Percentiles rank a stretch among this genome's conserved stretches.
phyloP scores from a whole-genome alignment of 2,888 invertebrate species.

The Xestoiulus laeticollis region DNA sequence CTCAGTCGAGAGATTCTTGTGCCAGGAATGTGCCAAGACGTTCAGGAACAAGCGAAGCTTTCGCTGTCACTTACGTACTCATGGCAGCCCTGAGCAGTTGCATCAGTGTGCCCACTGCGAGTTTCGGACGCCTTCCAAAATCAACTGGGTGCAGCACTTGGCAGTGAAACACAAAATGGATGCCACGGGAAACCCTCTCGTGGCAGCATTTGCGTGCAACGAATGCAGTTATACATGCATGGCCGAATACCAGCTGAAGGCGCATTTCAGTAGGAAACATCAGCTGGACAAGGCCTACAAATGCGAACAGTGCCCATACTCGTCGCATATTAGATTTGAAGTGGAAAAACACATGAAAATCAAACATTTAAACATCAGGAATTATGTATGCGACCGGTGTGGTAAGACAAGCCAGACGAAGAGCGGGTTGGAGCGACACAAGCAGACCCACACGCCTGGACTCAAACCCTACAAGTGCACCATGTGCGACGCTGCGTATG shows the following conservation, averaged over 20 bases:
- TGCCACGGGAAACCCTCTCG: not conserved
- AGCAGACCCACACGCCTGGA: conserved; percentile 58
- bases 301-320: conserved; percentile 58
- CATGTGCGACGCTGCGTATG: conserved; percentile 59
- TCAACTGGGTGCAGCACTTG: conserved; percentile 39
- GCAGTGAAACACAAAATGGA: conserved; percentile 43
- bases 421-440: conserved; percentile 59
- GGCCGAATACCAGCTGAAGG: conserved; percentile 59
- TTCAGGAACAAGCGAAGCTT: conserved; percentile 44
- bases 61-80: not conserved
- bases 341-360: conserved; percentile 59
- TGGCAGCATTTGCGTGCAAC: not conserved
- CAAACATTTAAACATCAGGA: conserved; percentile 58
- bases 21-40: conserved; percentile 24
- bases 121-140: conserved; percentile 54
- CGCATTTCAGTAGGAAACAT: conserved; percentile 59
- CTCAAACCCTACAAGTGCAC: conserved; percentile 59
- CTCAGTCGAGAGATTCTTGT: not conserved
- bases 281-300: conserved; percentile 56
- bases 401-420: not conserved
- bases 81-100: not conserved
- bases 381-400: conserved; percentile 6
- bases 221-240: conserved; percentile 56
- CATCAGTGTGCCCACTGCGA: conserved; percentile 57
- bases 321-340: conserved; percentile 59